Base-by-base conservation (phyloP, 2,113 vertebrate genomes). In the Toxotes chatareus region DNA sequence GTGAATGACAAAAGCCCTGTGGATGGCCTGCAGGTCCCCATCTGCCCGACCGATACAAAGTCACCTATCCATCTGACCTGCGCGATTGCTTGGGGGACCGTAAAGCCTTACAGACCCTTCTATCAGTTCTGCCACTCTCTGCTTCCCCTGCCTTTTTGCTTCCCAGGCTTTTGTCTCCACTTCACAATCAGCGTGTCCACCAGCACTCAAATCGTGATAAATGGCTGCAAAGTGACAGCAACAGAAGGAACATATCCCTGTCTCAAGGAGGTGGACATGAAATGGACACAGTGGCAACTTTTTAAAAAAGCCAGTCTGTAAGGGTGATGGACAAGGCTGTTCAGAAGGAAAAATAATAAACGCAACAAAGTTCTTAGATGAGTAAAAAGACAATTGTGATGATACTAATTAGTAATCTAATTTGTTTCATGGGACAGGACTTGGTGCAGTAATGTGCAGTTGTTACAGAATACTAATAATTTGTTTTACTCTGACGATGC, bases 171-270 rank as follows among this genome's bases (percentile, higher is more conserved):
- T 91, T 91, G 75, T 88, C 78, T 34, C 72, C 82, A 72, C 53
- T 80, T 84, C 31, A 56, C 87, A 92, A 91, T 88, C 90, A 85
- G 72, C 60, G 67, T 55, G 82, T 91, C 81, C 84, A 73, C 78
- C 60, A 32, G 65, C 75, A 49, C 73, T 67, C 76, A 87, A 91
- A 90, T 89, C 70, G 86, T 81, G 90, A 93, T 81, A 34, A 84
- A 92, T 84, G 66, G 79, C 73, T 62, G 31, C 63, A 74, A 76
- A 83, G 79, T 55, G 61, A 80, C 49, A 19, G 65, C 21, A 67
- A 47, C 66, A 84, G 27, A 27, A 65, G 87, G 62, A 73, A 78
- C 2, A 27, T 49, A 63, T 44, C 47, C 34, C 47, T 21, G 56
- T 73, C 72, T 12, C 5, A 53, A 5, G 21, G 42, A 51, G 68